These are phyloP conservation scores for Anoncus sp. DNA, from an alignment of 2,888 invertebrate species.

Conservation along the genomic window DNA sequence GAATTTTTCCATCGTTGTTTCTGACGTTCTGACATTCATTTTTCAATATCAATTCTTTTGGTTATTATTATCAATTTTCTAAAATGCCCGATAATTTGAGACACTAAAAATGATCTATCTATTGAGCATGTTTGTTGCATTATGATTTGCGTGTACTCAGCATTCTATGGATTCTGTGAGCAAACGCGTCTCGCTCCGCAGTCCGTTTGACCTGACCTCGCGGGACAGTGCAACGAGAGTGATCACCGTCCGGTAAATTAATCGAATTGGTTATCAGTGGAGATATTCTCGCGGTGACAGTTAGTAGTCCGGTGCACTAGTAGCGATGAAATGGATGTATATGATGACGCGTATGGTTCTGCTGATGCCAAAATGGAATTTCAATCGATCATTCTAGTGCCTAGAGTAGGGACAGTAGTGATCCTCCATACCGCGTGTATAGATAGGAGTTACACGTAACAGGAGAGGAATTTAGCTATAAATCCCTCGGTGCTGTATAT, in stretches of 20 bases:
- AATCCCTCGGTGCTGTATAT: background rate
- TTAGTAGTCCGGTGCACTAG: background rate
- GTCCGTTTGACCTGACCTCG: constrained; percentile 27
- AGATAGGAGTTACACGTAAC: constrained; percentile 3
- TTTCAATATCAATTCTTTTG: too few species aligned
- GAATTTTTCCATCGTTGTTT: background rate
- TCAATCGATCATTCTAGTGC: constrained; percentile 39
- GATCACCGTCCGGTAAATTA: constrained; percentile 55
- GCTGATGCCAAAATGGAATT: constrained; percentile 43
- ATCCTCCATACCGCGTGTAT: background rate
- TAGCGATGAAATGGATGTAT: constrained; percentile 11
- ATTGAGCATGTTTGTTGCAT: background rate
- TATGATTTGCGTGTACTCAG: background rate
- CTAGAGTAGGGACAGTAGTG: constrained; percentile 12
- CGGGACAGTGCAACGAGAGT: constrained; percentile 3
- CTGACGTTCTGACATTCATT: background rate
- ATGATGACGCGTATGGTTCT: constrained; percentile 6
- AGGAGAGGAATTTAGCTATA: constrained; percentile 33
- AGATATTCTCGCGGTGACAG: constrained; percentile 54
- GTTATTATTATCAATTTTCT: too few species aligned
- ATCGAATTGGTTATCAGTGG: constrained; percentile 51
- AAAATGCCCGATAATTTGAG: too few species aligned
- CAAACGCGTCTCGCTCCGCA: background rate
- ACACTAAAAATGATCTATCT: too few species aligned
- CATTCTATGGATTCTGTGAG: constrained; percentile 6